Percentiles rank a stretch among this genome's conserved stretches.
Conservation (phyloP, 2,888 invertebrate species). For the Epinotia bilunana region DNA sequence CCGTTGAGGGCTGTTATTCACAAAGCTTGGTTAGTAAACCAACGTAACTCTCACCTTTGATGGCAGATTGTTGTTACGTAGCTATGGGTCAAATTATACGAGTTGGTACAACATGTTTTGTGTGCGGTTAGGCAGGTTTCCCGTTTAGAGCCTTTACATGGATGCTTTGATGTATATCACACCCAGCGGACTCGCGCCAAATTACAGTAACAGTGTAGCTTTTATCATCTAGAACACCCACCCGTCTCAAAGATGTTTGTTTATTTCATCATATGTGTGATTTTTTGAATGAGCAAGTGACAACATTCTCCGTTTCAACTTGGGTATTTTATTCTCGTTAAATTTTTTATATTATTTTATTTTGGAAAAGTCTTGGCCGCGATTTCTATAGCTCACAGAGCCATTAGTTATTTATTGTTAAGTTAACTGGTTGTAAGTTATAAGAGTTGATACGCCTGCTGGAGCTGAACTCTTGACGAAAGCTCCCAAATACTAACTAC, state of each 20-base stretch:
- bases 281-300: no score
- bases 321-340: no score
- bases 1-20: not conserved
- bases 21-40: not conserved
- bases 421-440: no score
- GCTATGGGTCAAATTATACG: not conserved
- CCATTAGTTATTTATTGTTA: no score
- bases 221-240: not conserved
- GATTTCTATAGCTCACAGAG: no score
- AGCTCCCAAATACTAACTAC: no score
- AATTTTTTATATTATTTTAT: no score
- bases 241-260: not conserved
- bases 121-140: not conserved
- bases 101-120: not conserved
- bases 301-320: no score
- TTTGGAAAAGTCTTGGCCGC: no score
- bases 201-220: not conserved
- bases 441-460: no score
- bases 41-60: not conserved
- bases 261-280: no score
- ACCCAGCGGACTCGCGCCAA: not conserved
- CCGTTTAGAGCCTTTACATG: not conserved
- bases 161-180: constrained; percentile 1
- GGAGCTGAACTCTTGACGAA: no score
- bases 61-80: not conserved